Evolutionary conservation across 2,888 invertebrate genomes (phyloP).

Genomic region (Monochamus alternatus): DNA sequence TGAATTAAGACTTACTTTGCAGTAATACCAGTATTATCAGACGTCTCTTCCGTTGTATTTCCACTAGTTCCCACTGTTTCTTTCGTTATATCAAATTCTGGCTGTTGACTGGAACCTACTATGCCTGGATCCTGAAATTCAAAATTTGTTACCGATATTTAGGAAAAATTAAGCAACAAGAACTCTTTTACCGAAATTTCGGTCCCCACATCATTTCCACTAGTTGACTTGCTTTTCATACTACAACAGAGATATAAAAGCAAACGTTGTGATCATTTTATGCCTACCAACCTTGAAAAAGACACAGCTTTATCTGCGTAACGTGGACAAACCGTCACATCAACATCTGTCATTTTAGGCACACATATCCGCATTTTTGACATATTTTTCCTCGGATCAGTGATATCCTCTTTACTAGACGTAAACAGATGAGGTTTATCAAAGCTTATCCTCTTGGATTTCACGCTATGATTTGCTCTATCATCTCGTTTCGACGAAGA

Average conservation of each 20-base stretch:
- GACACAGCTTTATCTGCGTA: conserved; percentile 21
- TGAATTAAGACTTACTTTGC: conserved; percentile 16
- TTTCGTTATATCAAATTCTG: background rate
- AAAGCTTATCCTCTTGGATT: conserved; percentile 41
- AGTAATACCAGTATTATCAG: conserved; percentile 21
- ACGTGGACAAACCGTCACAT: background rate
- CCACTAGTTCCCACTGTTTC: background rate
- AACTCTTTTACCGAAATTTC: conserved; percentile 16
- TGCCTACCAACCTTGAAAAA: conserved; percentile 11
- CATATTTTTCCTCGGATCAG: background rate
- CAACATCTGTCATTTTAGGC: conserved; percentile 1
- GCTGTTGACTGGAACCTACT: background rate
- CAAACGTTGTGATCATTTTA: background rate
- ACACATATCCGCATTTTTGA: conserved; percentile 31
- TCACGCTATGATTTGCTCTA: background rate
- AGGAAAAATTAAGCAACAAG: background rate
- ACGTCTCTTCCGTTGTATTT: conserved; percentile 1
- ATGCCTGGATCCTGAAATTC: background rate
- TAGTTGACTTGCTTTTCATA: background rate
- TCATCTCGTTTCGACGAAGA: conserved; percentile 39
- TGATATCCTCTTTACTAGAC: conserved; percentile 40
- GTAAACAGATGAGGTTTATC: conserved; percentile 12
- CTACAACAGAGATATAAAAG: conserved; percentile 9
- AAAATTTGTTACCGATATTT: background rate
- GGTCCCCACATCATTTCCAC: conserved; percentile 14